These are phyloP conservation scores for Sebastiscus tertius DNA, from an alignment of 2,797 vertebrate genomes.

Conservation along the genomic window DNA sequence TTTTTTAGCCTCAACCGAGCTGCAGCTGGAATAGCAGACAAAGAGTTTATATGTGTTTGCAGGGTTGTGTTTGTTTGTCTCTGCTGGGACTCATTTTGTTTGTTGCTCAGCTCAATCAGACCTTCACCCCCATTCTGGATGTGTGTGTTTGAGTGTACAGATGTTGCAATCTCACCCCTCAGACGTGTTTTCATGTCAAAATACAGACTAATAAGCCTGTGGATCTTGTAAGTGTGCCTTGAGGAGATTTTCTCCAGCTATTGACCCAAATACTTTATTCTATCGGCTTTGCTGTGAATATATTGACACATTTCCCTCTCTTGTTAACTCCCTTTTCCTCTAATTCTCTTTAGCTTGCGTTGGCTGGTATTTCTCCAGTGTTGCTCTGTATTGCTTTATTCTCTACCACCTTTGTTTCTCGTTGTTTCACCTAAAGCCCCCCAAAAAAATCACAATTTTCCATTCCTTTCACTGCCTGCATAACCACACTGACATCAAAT, in stretches of 20 bases:
- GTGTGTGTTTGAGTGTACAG: neutral
- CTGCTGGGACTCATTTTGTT: neutral
- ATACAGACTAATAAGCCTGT: slow-evolving; percentile 30
- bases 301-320: slow-evolving; percentile 32
- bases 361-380: slow-evolving; percentile 5
- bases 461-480: neutral
- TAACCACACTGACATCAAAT: neutral
- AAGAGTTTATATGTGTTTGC: slow-evolving; percentile 15
- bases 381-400: slow-evolving; percentile 6
- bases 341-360: neutral
- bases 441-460: neutral
- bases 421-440: neutral
- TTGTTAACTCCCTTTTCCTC: slow-evolving; percentile 1
- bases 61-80: slow-evolving; percentile 22
- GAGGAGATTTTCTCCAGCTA: slow-evolving; percentile 38
- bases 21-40: slow-evolving; percentile 28
- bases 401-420: neutral
- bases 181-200: slow-evolving; percentile 22
- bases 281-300: slow-evolving; percentile 26
- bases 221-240: slow-evolving; percentile 26
- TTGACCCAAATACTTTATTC: slow-evolving; percentile 42
- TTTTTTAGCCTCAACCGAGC: slow-evolving; percentile 15
- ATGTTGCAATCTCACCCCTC: slow-evolving; percentile 21
- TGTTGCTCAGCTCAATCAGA: slow-evolving; percentile 8
- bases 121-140: neutral